Conservation (phyloP, 2,113 vertebrate genomes). For the Lontra canadensis region DNA sequence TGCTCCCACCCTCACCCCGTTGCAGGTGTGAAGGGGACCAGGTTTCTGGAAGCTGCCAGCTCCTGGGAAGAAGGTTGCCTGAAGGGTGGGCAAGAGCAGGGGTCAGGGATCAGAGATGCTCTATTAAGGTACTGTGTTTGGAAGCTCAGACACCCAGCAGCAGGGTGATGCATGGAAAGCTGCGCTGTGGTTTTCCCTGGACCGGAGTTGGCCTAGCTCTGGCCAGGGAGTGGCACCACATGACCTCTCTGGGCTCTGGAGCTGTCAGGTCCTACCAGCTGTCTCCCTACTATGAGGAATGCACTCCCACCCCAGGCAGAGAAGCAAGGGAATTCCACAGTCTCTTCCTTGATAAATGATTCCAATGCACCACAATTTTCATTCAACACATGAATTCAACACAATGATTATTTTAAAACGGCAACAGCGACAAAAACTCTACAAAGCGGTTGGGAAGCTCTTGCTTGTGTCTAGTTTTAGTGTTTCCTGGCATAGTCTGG, state of each 20-base stretch:
- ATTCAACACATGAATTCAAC: conserved; percentile 45
- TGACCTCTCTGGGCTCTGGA: not conserved
- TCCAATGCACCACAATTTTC: conserved; percentile 57
- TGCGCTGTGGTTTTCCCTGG: not conserved
- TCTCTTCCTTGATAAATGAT: conserved; percentile 53
- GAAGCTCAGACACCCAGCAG: not conserved
- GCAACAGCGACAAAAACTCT: conserved; percentile 48
- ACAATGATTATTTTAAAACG: conserved; percentile 67
- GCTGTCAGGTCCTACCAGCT: not conserved
- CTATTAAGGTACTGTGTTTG: not conserved
- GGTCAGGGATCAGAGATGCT: not conserved
- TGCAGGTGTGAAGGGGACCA: not conserved
- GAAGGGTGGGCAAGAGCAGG: not conserved
- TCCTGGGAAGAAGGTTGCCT: not conserved
- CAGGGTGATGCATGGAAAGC: not conserved
- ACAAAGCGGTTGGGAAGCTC: conserved; percentile 27
- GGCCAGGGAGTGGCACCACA: not conserved
- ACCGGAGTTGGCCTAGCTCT: not conserved
- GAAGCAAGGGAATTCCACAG: conserved; percentile 17
- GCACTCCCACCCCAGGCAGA: not conserved
- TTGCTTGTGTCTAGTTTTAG: not conserved
- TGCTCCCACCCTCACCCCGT: not conserved
- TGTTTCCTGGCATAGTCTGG: not conserved
- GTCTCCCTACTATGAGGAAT: not conserved
- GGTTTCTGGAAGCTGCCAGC: not conserved